These are phyloP conservation scores for Dicentrarchus labrax DNA, from an alignment of 2,113 vertebrate species.

Conservation along the genomic window DNA sequence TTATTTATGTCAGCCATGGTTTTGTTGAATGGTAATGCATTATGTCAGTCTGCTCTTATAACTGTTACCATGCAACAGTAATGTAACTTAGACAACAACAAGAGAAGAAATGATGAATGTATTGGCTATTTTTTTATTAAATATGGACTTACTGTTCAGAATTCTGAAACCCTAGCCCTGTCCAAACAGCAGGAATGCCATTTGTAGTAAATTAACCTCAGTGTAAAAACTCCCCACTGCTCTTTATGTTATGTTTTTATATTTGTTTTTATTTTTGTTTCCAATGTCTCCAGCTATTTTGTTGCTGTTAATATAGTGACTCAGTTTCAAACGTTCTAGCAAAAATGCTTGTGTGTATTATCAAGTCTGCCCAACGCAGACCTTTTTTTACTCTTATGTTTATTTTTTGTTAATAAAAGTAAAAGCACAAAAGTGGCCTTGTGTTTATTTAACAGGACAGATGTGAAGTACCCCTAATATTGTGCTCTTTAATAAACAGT, in stretches of 20 bases:
- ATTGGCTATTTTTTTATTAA: background rate
- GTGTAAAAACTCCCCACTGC: background rate
- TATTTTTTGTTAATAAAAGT: conserved; percentile 14
- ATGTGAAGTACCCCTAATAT: background rate
- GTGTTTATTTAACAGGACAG: background rate
- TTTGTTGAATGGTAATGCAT: background rate
- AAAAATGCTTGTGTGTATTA: background rate
- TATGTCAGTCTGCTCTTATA: background rate
- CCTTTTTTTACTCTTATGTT: background rate
- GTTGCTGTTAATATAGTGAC: background rate
- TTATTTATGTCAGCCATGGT: background rate
- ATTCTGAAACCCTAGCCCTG: background rate
- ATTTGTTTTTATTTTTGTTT: too few species aligned
- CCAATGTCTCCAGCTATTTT: background rate
- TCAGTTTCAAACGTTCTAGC: too few species aligned
- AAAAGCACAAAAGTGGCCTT: background rate
- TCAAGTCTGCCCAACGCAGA: too few species aligned
- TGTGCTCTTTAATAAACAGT: background rate
- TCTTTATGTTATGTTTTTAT: too few species aligned
- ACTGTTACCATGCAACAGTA: background rate
- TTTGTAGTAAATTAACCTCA: background rate
- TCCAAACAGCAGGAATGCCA: background rate
- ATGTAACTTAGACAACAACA: background rate
- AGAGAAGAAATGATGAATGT: background rate
- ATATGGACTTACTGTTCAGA: background rate